Percentiles rank a stretch among this genome's conserved stretches.
phyloP scores from a whole-genome alignment of 2,797 vertebrate genomes.

The Anolis apletophallus region DNA sequence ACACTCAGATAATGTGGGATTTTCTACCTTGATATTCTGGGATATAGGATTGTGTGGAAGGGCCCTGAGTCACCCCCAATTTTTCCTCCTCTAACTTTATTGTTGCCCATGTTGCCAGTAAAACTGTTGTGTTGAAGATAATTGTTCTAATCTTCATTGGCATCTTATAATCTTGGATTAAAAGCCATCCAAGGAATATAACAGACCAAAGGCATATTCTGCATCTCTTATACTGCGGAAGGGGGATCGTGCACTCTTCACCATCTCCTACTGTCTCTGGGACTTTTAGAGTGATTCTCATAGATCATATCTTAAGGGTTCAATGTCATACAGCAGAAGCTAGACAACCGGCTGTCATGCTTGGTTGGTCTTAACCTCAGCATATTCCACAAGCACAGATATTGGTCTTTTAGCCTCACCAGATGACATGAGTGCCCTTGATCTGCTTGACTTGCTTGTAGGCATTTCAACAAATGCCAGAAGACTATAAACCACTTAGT shows the following conservation, averaged over 20 bases:
- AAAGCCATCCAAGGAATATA: background rate
- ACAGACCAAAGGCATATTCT: background rate
- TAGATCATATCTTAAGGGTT: background rate
- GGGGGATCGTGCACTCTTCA: background rate
- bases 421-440: constrained; percentile 1
- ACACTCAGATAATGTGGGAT: too few relatives aligned
- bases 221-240: background rate
- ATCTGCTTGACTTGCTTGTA: background rate
- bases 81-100: too few relatives aligned
- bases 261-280: background rate
- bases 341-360: background rate
- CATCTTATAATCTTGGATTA: too few relatives aligned
- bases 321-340: background rate
- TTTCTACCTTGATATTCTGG: too few relatives aligned
- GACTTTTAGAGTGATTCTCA: background rate
- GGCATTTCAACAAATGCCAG: background rate
- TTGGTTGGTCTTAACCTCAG: background rate
- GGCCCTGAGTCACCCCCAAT: too few relatives aligned
- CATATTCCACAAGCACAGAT: constrained; percentile 12
- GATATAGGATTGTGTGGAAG: too few relatives aligned
- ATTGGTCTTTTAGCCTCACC: background rate
- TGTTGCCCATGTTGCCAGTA: too few relatives aligned
- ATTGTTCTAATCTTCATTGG: too few relatives aligned
- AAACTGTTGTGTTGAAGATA: too few relatives aligned
- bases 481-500: background rate